Evolutionary conservation across 2,113 vertebrate genomes (phyloP), one percentile per base, ranked within the genome.

Genomic region (Sclerurus mexicanus): DNA sequence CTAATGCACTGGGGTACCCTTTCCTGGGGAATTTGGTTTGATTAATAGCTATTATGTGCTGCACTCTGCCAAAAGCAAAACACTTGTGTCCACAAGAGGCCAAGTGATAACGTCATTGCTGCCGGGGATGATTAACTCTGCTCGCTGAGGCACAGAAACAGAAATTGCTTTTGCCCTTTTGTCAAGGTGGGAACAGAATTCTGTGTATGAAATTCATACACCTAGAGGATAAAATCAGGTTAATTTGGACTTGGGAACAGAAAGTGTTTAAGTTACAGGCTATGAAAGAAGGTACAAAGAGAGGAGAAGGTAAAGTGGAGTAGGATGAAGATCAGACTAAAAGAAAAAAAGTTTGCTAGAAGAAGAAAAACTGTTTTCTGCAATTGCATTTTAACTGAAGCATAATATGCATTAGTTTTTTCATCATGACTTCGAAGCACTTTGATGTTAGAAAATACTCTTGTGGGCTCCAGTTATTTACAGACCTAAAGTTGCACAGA

Each of bases 1-100:
- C 68, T 87, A 67, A 53, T 64, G 33, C 55, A 69, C 20, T 53
- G 71, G 74, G 94, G 71, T 89, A 87, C 73, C 68, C 68, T 90
- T 75, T 91, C 56, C 33, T 73, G 77, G 53, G 83, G 95, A 92
- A 50, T 13, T 71, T 15, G 39, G 35, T 92, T 96, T 96, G 88
- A 96, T 91, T 96, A 95, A 95, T 95, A 84, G 72, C 75, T 92
- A 5, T 90, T 92, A 60, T 1, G 0, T 86, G 75, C 53, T 78
- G 37, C 77, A 28, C 49, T 89, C 88, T 92, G 93, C 92, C 88
- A 90, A 93, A 94, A 95, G 82, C 93, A 95, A 96, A 96, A 92
- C 95, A 90, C 72, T 88, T 77, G 80, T 92, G 90, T 90, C 64
- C 86, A 39, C 92, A 64, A 92, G 86, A 94, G 93, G 93, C 93